phyloP scores from a whole-genome alignment of 2,888 invertebrate genomes.

The Mongoloraphidia duomilia region DNA sequence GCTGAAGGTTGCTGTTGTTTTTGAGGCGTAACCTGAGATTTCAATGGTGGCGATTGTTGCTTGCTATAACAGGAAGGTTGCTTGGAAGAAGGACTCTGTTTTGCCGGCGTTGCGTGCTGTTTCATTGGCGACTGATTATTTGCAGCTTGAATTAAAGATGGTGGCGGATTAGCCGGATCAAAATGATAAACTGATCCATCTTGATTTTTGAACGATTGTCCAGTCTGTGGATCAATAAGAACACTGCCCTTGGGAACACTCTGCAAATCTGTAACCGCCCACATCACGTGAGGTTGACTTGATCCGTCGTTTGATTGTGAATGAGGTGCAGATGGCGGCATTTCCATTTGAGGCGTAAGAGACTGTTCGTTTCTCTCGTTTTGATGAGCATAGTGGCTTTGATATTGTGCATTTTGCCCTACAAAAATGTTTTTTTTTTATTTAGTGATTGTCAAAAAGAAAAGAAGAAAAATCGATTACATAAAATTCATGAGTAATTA shows the following conservation, averaged over 20 bases:
- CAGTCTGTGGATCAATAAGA: conserved; percentile 75
- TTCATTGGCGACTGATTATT: background rate
- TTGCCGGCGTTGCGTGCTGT: background rate
- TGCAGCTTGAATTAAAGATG: conserved; percentile 14
- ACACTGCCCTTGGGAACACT: conserved; percentile 77
- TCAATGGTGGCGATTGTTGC: too few species aligned
- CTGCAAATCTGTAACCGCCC: conserved; percentile 78
- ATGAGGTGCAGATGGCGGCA: conserved; percentile 15
- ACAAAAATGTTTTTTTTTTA: too few species aligned
- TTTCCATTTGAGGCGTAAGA: conserved; percentile 26
- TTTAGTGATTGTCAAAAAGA: too few species aligned
- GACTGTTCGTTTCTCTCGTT: conserved; percentile 18
- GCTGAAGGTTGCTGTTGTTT: too few species aligned
- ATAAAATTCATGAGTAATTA: too few species aligned
- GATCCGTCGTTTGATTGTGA: background rate
- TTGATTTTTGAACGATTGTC: conserved; percentile 57
- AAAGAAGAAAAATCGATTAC: too few species aligned
- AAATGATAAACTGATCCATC: conserved; percentile 66
- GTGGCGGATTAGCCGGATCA: conserved; percentile 56
- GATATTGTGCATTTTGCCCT: too few species aligned
- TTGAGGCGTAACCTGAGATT: too few species aligned
- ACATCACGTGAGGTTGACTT: conserved; percentile 42
- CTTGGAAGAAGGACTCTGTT: background rate
- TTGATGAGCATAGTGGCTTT: too few species aligned
- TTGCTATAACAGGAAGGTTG: too few species aligned